Evolutionary conservation across 2,888 invertebrate genomes (phyloP).

Genomic region (Dyspetes luteomarginatus): DNA sequence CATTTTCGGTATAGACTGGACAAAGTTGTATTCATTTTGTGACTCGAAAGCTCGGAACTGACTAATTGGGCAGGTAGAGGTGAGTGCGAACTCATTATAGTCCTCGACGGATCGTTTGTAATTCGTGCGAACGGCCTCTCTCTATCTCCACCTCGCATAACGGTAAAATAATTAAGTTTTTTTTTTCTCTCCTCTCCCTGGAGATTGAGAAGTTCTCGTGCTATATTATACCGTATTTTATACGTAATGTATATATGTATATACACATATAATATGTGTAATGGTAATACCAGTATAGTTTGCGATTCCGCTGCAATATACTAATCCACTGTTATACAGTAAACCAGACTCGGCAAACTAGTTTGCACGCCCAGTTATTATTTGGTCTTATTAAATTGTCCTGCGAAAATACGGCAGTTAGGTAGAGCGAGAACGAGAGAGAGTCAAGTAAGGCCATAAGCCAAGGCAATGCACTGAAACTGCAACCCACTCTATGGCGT

Average conservation of each 20-base stretch:
- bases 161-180: slow-evolving; percentile 64
- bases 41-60: slow-evolving; percentile 57
- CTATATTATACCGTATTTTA: background rate
- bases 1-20: slow-evolving; percentile 2
- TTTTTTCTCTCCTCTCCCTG: slow-evolving; percentile 37
- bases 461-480: slow-evolving; percentile 48
- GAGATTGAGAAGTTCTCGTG: slow-evolving; percentile 50
- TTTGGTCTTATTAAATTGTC: slow-evolving; percentile 69
- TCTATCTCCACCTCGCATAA: slow-evolving; percentile 52
- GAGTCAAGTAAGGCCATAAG: slow-evolving; percentile 2
- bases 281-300: slow-evolving; percentile 24
- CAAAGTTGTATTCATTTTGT: slow-evolving; percentile 32
- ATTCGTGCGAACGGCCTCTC: slow-evolving; percentile 60
- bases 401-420: slow-evolving; percentile 64
- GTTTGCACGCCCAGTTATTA: slow-evolving; percentile 66
- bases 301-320: slow-evolving; percentile 48
- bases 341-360: slow-evolving; percentile 58
- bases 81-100: slow-evolving; percentile 66
- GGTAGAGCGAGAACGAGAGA: slow-evolving; percentile 20
- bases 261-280: background rate
- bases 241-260: background rate
- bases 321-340: slow-evolving; percentile 49
- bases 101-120: slow-evolving; percentile 63
- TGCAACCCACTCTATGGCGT: slow-evolving; percentile 40
- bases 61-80: slow-evolving; percentile 65